Base-by-base conservation (phyloP, 2,888 invertebrate species). In the Cremastinae sp. region DNA sequence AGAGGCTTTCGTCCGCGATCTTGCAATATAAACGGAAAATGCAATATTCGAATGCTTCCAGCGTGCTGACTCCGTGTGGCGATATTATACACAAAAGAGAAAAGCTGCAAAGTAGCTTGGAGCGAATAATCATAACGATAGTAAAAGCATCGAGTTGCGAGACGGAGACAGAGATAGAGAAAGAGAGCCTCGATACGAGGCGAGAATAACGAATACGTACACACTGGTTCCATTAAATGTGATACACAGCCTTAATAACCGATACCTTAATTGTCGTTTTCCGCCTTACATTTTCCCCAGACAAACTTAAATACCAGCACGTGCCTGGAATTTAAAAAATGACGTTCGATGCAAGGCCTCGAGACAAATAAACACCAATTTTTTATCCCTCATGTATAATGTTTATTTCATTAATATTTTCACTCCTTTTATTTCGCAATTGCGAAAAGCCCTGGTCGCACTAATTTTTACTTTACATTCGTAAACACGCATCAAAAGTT, bases 1-100 rank as follows among this genome's bases (percentile, higher is more conserved):
- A 53, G 71, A 43, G 47, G 20, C 18, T 38, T 28, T 8, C 38
- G 56, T 22, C 18, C 56, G 56, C 22, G 41, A 61, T 61, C 28
- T 47, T 12, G 68, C 41, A 69, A 69, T 62, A 70, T 70, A 61
- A 58, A 68, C 68, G 68, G 74, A 74, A 74, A 74, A 74, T 58
- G 68, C 56, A 69, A 69, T 74, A 74, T 61, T 62, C 56, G 68
- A 74, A 74, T 62, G 47, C 43, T 43, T 14, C 36, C 14, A 49
- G 34, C 49, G 28, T 12, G 56, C 58, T 73, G 65, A 62, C 68
- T 74, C 49, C 28, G 18, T 14, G 59, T 14, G 58, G 41, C 61
- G 51, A 51, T 75, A 70, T 65, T 71, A 56, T 64, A 72, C 71
- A 66, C 61, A 64, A 59, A 64, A 43, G 69, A 59, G 65, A 59